phyloP scores from a whole-genome alignment of 2,113 vertebrate genomes.

The Anguilla japonica region DNA sequence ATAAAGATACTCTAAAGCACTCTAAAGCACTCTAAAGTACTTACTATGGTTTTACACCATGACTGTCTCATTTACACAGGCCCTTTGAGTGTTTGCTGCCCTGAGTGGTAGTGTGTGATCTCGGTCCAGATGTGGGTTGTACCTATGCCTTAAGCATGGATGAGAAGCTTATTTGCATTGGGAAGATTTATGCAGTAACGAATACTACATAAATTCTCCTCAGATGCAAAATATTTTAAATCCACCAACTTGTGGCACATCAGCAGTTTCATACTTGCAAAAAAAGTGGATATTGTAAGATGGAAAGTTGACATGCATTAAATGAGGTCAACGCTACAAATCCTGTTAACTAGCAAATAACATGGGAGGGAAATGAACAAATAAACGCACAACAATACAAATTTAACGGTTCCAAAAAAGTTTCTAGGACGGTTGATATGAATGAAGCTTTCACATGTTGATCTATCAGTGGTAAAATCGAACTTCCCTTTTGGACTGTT shows the following conservation, averaged over 20 bases:
- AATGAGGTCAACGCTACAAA: neutral
- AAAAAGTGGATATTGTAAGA: neutral
- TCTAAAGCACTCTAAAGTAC: neutral
- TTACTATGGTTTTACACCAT: neutral
- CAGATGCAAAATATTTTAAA: constrained; percentile 24
- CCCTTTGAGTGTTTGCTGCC: neutral
- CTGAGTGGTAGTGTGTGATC: constrained; percentile 31
- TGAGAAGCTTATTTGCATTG: constrained; percentile 49
- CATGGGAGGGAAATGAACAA: neutral
- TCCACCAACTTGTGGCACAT: constrained; percentile 3
- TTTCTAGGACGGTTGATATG: neutral
- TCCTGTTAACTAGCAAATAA: neutral
- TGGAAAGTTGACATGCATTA: neutral
- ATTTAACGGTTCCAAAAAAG: neutral
- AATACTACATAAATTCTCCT: constrained; percentile 40
- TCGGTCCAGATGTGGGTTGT: constrained; percentile 42
- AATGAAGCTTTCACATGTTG: neutral
- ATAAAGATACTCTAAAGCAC: too few species aligned
- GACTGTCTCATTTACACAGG: neutral
- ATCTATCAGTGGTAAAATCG: neutral
- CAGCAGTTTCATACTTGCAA: neutral
- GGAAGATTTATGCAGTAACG: constrained; percentile 41
- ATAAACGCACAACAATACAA: neutral
- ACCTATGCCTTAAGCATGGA: constrained; percentile 42
- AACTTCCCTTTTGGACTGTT: neutral